Percentiles rank a stretch among this genome's conserved stretches.
phyloP scores from a whole-genome alignment of 2,113 vertebrate species.

The Thinocorus orbignyianus region DNA sequence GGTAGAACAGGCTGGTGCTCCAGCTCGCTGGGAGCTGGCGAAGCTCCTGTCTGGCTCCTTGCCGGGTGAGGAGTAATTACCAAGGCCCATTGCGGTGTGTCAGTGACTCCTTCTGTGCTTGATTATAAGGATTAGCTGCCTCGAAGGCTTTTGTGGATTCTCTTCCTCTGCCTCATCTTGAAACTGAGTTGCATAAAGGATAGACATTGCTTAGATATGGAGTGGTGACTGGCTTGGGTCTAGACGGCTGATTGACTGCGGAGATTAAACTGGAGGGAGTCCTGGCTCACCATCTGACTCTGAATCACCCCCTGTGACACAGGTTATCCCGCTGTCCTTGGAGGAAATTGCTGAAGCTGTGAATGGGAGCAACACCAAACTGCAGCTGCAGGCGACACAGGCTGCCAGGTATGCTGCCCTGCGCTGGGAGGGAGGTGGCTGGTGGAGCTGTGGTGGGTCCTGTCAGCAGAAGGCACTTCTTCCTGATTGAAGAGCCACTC shows the following conservation, averaged over 20 bases:
- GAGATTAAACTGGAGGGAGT: constrained; percentile 14
- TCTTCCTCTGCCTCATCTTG: constrained; percentile 33
- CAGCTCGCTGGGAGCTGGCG: background rate
- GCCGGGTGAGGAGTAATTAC: background rate
- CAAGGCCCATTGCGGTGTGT: background rate
- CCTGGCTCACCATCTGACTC: background rate
- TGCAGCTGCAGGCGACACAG: constrained; percentile 82
- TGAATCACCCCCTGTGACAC: constrained; percentile 24
- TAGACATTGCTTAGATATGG: constrained; percentile 21
- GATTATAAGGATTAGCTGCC: constrained; percentile 37
- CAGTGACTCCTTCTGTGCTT: background rate
- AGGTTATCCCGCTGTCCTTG: constrained; percentile 70
- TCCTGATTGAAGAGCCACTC: background rate
- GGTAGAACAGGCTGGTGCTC: constrained; percentile 34
- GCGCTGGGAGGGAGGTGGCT: background rate
- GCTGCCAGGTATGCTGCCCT: constrained; percentile 78
- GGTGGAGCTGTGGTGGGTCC: background rate
- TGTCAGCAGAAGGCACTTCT: background rate
- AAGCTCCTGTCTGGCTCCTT: constrained; percentile 20
- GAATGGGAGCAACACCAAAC: constrained; percentile 59
- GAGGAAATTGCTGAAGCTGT: constrained; percentile 80
- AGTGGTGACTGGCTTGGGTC: constrained; percentile 21
- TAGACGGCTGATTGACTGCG: constrained; percentile 11
- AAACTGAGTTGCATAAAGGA: constrained; percentile 36
- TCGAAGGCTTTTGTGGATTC: constrained; percentile 43